phyloP scores from a whole-genome alignment of 64 coral and sea anemone genomes.

The Stylophora pistillata region DNA sequence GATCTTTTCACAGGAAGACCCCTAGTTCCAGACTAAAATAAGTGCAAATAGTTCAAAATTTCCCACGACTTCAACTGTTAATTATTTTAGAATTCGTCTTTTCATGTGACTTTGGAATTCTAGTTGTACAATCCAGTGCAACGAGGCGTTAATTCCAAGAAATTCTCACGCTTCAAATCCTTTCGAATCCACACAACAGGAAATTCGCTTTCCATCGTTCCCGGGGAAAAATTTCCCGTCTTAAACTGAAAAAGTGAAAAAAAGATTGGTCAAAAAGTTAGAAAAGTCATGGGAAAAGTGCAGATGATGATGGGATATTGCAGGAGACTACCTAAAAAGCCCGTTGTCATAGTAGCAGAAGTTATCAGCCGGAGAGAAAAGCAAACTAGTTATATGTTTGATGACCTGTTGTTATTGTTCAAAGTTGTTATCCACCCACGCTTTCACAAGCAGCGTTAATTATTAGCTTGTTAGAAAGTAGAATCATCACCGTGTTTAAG shows the following conservation, averaged over 20 bases:
- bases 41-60: background rate
- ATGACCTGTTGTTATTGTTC: background rate
- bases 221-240: background rate
- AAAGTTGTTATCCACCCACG: constrained; percentile 2
- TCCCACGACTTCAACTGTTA: background rate
- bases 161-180: background rate
- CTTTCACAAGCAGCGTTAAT: background rate
- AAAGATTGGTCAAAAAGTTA: background rate
- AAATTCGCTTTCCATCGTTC: background rate
- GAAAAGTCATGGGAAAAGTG: background rate
- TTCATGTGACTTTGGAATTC: background rate
- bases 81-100: background rate
- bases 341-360: background rate
- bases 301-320: background rate
- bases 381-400: background rate
- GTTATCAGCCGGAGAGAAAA: background rate
- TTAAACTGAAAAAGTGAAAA: background rate
- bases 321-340: background rate
- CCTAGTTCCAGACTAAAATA: background rate
- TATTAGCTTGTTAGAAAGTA: background rate
- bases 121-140: background rate
- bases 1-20: no score
- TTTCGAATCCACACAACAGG: background rate
- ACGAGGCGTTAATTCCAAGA: constrained; percentile 46
- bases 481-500: background rate